A percentile compares a stretch with the other conserved stretches of the same genome.
phyloP scores from a whole-genome alignment of 1,140 invertebrate species.

The Leguminivora glycinivorella region DNA sequence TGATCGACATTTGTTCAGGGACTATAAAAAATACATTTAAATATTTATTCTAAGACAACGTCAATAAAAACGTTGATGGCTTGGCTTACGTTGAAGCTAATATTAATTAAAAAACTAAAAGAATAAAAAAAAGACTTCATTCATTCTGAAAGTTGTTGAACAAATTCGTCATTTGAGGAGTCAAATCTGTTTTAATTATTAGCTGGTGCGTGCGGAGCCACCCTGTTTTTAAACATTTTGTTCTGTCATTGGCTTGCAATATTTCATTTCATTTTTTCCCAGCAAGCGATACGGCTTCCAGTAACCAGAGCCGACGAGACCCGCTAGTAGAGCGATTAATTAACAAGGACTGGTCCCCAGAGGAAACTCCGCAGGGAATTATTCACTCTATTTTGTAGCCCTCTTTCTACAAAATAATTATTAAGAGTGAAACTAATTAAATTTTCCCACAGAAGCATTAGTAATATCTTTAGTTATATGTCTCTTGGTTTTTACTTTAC shows the following conservation, averaged over 20 bases:
- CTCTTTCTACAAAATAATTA: conserved; percentile 46
- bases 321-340: conserved; percentile 47
- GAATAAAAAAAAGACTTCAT: no score
- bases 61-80: no score
- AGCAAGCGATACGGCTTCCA: conserved; percentile 32
- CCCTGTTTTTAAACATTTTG: no score
- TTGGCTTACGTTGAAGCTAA: no score
- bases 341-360: conserved; percentile 41
- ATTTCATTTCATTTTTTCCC: conserved; percentile 35
- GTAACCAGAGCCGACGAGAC: conserved; percentile 36
- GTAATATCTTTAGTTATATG: conserved; percentile 31
- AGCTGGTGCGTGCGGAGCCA: no score
- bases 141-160: no score
- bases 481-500: background rate
- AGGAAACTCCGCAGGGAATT: conserved; percentile 38
- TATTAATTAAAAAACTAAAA: no score
- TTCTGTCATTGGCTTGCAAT: conserved; percentile 42
- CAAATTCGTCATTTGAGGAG: no score
- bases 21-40: no score
- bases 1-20: no score
- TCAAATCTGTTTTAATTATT: no score
- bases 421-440: conserved; percentile 46
- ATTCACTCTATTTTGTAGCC: conserved; percentile 43
- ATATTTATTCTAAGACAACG: no score
- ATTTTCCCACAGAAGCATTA: conserved; percentile 35